phyloP scores from a whole-genome alignment of 2,888 invertebrate genomes.

The Bimastos eiseni region DNA sequence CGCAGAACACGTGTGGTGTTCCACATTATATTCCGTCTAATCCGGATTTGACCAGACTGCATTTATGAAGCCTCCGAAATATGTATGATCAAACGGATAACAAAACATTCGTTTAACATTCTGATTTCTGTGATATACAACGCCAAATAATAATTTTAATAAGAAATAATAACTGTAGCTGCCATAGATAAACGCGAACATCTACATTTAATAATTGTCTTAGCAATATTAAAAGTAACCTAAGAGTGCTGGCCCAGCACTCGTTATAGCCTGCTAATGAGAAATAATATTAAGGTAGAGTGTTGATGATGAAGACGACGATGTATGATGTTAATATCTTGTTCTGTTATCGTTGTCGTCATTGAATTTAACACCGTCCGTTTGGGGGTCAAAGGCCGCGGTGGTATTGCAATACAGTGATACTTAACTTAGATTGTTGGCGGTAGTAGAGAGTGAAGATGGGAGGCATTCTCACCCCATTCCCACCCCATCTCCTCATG shows the following conservation, averaged over 20 bases:
- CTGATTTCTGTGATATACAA: not conserved
- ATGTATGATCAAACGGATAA: not conserved
- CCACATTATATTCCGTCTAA: not conserved
- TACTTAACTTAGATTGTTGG: no score
- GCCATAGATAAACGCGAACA: no score
- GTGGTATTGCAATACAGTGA: not conserved
- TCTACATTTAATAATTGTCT: no score
- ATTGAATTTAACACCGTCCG: not conserved
- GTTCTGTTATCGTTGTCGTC: not conserved
- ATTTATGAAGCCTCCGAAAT: not conserved
- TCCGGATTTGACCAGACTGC: not conserved
- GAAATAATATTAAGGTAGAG: not conserved
- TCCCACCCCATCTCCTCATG: no score
- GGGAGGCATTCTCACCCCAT: no score
- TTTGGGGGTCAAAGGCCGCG: not conserved
- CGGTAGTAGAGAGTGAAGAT: no score
- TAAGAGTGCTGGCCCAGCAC: not conserved
- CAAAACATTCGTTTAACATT: not conserved
- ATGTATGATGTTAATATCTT: not conserved
- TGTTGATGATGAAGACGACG: not conserved
- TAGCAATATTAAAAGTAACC: not conserved
- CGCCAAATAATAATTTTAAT: slow-evolving; percentile 8
- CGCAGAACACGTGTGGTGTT: not conserved
- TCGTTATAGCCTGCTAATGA: not conserved
- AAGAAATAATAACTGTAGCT: not conserved